Percentiles rank a stretch among this genome's conserved stretches.
phyloP scores from a whole-genome alignment of 2,797 vertebrate species.

The Menidia menidia region DNA sequence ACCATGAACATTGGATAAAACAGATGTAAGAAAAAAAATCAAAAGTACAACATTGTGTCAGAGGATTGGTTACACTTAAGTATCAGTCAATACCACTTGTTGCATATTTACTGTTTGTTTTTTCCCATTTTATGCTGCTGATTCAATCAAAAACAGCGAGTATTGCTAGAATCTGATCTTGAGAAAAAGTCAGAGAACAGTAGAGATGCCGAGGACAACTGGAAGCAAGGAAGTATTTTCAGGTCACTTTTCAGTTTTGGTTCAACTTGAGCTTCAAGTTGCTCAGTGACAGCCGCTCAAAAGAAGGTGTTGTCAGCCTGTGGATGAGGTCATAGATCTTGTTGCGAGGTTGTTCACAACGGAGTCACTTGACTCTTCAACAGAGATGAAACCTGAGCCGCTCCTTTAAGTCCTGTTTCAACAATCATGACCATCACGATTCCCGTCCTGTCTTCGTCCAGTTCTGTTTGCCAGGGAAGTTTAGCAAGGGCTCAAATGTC shows the following conservation, averaged over 20 bases:
- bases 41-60: neutral
- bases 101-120: neutral
- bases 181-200: conserved; percentile 11
- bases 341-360: conserved; percentile 30
- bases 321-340: conserved; percentile 24
- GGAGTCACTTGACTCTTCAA: conserved; percentile 10
- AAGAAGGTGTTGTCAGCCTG: conserved; percentile 13
- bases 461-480: conserved; percentile 14
- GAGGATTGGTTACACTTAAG: conserved; percentile 20
- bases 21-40: neutral
- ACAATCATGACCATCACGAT: conserved; percentile 6
- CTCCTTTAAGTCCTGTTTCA: conserved; percentile 33
- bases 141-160: conserved; percentile 35
- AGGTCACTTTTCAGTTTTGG: conserved; percentile 5
- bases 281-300: conserved; percentile 1
- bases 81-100: conserved; percentile 17
- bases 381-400: conserved; percentile 53
- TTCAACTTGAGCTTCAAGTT: conserved; percentile 23
- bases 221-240: conserved; percentile 23
- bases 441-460: conserved; percentile 8
- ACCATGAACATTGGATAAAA: conserved; percentile 4
- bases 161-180: neutral
- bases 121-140: conserved; percentile 14
- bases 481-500: conserved; percentile 39
- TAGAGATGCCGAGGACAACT: neutral